Base-by-base conservation (phyloP, 1,140 invertebrate genomes). In the Aphelinus atriplicis region DNA sequence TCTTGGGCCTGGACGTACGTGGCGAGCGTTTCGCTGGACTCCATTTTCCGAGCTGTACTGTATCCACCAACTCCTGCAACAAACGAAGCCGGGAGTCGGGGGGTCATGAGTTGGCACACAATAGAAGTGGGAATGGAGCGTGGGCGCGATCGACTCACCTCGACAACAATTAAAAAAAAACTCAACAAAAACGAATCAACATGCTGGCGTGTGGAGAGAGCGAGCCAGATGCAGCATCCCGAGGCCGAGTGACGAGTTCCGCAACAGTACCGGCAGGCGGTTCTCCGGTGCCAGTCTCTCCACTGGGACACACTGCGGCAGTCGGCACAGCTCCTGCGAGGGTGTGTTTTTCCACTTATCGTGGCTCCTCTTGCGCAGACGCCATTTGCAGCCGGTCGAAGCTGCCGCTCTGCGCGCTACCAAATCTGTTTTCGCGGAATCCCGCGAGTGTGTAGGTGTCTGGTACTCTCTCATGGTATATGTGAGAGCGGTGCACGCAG, bases 1-100 rank as follows among this genome's bases (percentile, higher is more conserved):
- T 82, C 63, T 68, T 80, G 58, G 6, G 80, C 61, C 7, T 74
- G 46, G 10, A 77, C 67, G n/a, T 51, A 72, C 0, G 6, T 58
- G 47, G 55, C 51, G 47, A 78, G 61, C 55, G 51, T 76, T 10
- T 75, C 50, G 56, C 55, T 65, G 1, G 69, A 66, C n/a, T 76
- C 71, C 73, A 74, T 78, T 42, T 53, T 75, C 10, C 42, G 45
- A 4, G 58, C n/a, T 60, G 58, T 60, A 26, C 26, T 60, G 26
- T 26, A 26, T 26, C 26, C 26, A 26, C 26, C 10, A 51, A 3
- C 9, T 45, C 60, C 55, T 58, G 6, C 2, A 45, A 62, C 1
- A 62, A 62, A 50, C 5, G 2, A 60, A 1, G 50, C 26, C 26
- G 26, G 26, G 26, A 26, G 26, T 26, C 26, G 26, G 26, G 26